Conservation (phyloP, 2,797 vertebrate genomes). For the Allochrocebus solatus region DNA sequence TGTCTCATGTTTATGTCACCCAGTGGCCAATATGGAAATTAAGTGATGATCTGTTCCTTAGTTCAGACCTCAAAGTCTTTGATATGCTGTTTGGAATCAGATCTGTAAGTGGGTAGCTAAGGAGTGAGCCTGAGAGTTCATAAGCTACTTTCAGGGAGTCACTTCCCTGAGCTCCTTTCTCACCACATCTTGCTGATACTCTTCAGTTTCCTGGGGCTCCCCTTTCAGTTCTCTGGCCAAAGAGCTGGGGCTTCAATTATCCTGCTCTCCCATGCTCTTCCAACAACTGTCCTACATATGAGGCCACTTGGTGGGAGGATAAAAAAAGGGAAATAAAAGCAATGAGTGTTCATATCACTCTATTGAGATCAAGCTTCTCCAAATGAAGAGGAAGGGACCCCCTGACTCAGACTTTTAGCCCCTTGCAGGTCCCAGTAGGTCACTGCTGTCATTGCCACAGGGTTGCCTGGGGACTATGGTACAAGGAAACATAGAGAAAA, state of each 20-base stretch:
- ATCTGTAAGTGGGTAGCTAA: background rate
- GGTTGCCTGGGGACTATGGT: background rate
- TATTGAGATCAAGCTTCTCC: background rate
- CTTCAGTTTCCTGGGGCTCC: background rate
- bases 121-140: background rate
- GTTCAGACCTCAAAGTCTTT: background rate
- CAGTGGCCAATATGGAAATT: background rate
- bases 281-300: background rate
- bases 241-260: background rate
- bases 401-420: background rate
- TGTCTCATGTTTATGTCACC: background rate
- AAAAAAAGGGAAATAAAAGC: background rate
- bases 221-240: background rate
- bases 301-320: background rate
- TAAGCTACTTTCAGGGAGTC: background rate
- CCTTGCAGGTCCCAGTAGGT: background rate
- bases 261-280: background rate
- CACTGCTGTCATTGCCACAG: background rate
- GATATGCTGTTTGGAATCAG: background rate
- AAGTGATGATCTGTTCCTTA: background rate
- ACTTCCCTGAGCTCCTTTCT: background rate
- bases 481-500: background rate
- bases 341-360: background rate
- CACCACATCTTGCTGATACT: background rate
- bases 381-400: background rate